Base-by-base conservation (phyloP, 1,140 invertebrate genomes). In the Augochlora pura region DNA sequence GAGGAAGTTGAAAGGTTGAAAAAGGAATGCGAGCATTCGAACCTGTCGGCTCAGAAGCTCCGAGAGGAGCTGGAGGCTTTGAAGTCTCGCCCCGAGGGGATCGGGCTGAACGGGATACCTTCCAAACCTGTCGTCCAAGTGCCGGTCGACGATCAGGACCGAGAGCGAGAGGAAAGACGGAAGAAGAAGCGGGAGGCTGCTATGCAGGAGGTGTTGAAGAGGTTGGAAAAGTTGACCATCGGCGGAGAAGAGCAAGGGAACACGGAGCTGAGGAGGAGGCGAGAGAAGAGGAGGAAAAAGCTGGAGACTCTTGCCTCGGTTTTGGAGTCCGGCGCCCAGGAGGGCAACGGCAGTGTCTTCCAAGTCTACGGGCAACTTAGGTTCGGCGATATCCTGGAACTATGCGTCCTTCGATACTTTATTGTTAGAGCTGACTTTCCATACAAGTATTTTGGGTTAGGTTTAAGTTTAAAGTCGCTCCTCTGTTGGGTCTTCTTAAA, bases 291-390 rank as follows among this genome's bases (percentile, higher is more conserved):
- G 38, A 86, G 92, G 4, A 93, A 89, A 42, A 86, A 91, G 27
- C 80, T 93, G 7, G 90, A 91, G 60, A 87, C 89, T n/a, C 80
- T 93, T 8, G 92, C 90, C 2, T 86, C 90, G 16, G 92, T 90
- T 0, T 65, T 93, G 21, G 92, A 92, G 60, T 74, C 81, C 10
- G 90, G 90, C 73, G 89, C 88, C 6, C 86, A 91, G 14, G 92
- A 93, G 27, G 92, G 90, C 14, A 90, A 89, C 63, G 91, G 87
- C 2, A 84, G 90, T 25, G 92, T 91, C 52, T 93, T 93, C 82
- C 89, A 93, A 77, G 92, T 93, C 57, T 93, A 93, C 49, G 92
- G 92, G 3, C 92, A 93, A 69, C 75, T 93, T 0, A 93, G 82
- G 85, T 86, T 52, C 7, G 71, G 25, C 1, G 59, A 6, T 52